These are phyloP conservation scores for Myripristis murdjan DNA, from an alignment of 2,797 vertebrate genomes.

Conservation along the genomic window DNA sequence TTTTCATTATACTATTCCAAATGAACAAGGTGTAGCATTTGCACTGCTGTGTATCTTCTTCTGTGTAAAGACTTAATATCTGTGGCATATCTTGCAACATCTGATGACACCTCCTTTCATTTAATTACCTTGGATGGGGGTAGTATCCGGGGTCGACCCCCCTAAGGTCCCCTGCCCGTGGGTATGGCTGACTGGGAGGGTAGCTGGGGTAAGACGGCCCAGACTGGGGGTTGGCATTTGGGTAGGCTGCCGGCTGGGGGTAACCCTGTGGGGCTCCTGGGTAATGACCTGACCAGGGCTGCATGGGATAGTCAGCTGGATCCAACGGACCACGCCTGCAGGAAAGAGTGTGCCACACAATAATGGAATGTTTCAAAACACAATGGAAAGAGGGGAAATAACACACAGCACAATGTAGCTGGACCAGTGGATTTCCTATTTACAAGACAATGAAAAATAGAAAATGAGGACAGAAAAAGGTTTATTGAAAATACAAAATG, in stretches of 20 bases:
- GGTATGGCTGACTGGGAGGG: slow-evolving; percentile 84
- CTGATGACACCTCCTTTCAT: not conserved
- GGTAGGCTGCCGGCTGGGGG: slow-evolving; percentile 85
- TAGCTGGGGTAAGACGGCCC: slow-evolving; percentile 70
- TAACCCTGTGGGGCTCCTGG: slow-evolving; percentile 81
- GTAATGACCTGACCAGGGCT: slow-evolving; percentile 84
- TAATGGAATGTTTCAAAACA: slow-evolving; percentile 33
- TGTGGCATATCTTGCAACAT: not conserved
- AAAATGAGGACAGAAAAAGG: too few species aligned
- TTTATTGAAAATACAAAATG: too few species aligned
- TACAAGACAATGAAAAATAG: too few species aligned
- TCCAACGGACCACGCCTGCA: slow-evolving; percentile 90
- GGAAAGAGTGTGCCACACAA: slow-evolving; percentile 25
- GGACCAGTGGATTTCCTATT: not conserved
- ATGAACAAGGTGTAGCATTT: too few species aligned
- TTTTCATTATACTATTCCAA: too few species aligned
- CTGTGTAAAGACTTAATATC: not conserved
- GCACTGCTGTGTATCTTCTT: not conserved
- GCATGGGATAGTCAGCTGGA: slow-evolving; percentile 88
- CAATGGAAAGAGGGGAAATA: not conserved
- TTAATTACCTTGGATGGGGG: slow-evolving; percentile 75
- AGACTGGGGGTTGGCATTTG: slow-evolving; percentile 67
- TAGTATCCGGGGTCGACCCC: slow-evolving; percentile 88
- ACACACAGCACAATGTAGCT: not conserved
- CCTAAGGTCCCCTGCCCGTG: slow-evolving; percentile 83